Evolutionary conservation across 2,888 invertebrate genomes (phyloP).

Genomic region (Drosophila emarginata): DNA sequence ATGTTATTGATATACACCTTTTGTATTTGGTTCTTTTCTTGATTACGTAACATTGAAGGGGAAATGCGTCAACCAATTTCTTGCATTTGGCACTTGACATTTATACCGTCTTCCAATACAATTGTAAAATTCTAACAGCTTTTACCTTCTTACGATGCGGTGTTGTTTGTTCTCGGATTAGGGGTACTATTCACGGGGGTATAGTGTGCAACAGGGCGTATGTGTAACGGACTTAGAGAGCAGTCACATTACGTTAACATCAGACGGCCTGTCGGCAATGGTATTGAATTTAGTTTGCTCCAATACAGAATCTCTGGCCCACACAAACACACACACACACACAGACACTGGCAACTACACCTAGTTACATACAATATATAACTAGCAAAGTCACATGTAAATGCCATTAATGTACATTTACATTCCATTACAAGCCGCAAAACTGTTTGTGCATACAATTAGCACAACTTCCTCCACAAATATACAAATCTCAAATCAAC

Average conservation of each 20-base stretch:
- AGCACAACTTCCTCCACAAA: constrained; percentile 46
- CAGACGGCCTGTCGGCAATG: constrained; percentile 6
- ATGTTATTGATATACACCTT: not conserved
- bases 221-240: constrained; percentile 42
- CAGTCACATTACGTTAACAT: constrained; percentile 13
- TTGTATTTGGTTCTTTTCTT: not conserved
- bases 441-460: constrained; percentile 46
- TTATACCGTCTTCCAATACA: not conserved
- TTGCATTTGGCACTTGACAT: constrained; percentile 2
- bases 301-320: not conserved
- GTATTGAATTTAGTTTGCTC: not conserved
- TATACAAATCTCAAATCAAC: constrained; percentile 12
- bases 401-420: constrained; percentile 44
- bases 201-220: constrained; percentile 37
- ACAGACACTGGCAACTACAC: no score
- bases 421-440: constrained; percentile 41
- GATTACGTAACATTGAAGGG: not conserved
- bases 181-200: not conserved
- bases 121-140: not conserved
- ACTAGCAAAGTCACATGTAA: constrained; percentile 40
- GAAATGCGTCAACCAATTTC: constrained; percentile 3
- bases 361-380: constrained; percentile 1
- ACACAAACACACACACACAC: not conserved
- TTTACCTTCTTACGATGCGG: constrained; percentile 11
- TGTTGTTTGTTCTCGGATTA: constrained; percentile 35